Percentiles rank a stretch among this genome's conserved stretches.
phyloP scores from a whole-genome alignment of 2,888 invertebrate genomes.

The Parasteatoda lunata region DNA sequence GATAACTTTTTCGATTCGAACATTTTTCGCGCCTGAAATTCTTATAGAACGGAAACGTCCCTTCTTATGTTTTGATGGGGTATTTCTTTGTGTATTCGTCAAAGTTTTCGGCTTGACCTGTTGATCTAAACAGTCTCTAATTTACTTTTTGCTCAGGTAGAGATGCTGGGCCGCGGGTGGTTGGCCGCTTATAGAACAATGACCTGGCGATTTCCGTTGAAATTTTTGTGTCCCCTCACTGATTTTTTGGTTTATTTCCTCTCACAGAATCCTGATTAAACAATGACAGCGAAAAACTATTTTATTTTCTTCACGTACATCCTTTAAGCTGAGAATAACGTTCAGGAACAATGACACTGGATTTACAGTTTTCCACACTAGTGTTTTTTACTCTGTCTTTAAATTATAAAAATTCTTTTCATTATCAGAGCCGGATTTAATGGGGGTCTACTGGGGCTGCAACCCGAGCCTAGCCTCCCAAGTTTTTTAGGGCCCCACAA shows the following conservation, averaged over 20 bases:
- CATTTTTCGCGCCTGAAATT: conserved; percentile 18
- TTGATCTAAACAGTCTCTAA: conserved; percentile 34
- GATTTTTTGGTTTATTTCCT: not conserved
- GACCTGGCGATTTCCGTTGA: not conserved
- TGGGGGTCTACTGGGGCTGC: no score
- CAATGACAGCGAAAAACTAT: not conserved
- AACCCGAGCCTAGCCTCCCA: no score
- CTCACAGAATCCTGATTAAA: not conserved
- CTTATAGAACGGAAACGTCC: conserved; percentile 48
- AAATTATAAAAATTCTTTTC: no score
- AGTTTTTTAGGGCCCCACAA: no score
- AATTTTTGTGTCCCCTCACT: not conserved
- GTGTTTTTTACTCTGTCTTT: no score
- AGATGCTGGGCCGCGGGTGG: not conserved
- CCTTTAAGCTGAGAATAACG: no score
- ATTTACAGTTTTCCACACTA: no score
- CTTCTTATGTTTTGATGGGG: conserved; percentile 36
- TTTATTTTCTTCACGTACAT: no score
- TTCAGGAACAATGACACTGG: no score
- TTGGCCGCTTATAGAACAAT: not conserved
- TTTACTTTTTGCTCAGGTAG: conserved; percentile 26
- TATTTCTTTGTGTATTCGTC: conserved; percentile 24
- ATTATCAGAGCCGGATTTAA: no score
- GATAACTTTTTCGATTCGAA: not conserved
- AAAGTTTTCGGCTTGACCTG: conserved; percentile 37